A percentile compares a stretch with the other conserved stretches of the same genome.
Evolutionary conservation across 2,797 vertebrate genomes (phyloP).

Genomic region (Sarcoramphus papa): DNA sequence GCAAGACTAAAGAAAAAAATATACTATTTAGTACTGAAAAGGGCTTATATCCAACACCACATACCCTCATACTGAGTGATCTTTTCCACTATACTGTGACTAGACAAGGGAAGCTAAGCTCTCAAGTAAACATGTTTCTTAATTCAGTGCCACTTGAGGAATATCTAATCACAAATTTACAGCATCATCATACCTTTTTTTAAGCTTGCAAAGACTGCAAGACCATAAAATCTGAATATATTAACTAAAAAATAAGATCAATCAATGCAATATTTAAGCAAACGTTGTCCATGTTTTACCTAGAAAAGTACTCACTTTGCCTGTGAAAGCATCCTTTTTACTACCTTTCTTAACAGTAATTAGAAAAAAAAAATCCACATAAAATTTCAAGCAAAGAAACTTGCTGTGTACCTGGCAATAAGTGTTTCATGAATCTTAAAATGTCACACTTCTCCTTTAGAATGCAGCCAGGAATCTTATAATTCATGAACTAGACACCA

Average conservation of each 20-base stretch:
- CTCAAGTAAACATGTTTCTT: background rate
- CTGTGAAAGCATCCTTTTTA: background rate
- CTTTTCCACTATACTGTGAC: background rate
- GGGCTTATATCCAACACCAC: accelerated
- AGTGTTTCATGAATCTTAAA: background rate
- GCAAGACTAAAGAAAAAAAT: background rate
- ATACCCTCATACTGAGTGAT: background rate
- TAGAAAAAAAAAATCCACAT: background rate
- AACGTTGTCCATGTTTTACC: background rate
- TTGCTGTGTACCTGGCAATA: background rate
- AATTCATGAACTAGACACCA: background rate
- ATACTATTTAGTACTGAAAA: background rate
- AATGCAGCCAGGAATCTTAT: background rate
- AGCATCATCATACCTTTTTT: background rate
- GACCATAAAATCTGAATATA: background rate
- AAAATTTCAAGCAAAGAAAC: background rate
- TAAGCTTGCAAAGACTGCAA: background rate
- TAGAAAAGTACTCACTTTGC: background rate
- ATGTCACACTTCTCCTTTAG: background rate
- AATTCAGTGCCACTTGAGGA: background rate
- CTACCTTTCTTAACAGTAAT: background rate
- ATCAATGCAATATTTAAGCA: background rate
- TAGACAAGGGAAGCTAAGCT: background rate
- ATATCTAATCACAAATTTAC: background rate
- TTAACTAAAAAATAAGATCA: background rate